Evolutionary conservation across 2,113 vertebrate genomes (phyloP), one percentile per base, ranked within the genome.

Genomic region (Varanus salvator): DNA sequence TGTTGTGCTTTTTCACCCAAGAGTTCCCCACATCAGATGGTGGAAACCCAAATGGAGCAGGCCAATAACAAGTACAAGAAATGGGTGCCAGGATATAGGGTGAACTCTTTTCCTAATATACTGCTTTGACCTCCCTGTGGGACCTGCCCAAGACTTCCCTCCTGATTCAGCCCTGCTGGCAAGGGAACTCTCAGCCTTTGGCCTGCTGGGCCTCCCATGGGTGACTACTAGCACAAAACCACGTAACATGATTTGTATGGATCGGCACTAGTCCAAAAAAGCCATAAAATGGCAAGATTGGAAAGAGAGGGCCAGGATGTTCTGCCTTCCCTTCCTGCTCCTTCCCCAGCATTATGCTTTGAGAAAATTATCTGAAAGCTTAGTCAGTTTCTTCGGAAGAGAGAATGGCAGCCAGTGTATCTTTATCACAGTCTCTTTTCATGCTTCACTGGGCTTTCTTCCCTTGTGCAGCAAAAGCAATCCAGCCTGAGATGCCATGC

Each of bases 341-440:
- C 0, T 17, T 86, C 23, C 50, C 34, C 89, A 87, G n/a, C 54
- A 85, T 57, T 91, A 66, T 54, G 80, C 88, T 92, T 91, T 92
- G 92, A 93, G 92, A 91, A 93, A 92, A 86, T 92, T 83, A 89
- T 92, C 27, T 52, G 92, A 94, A 83, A 92, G 80, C 34, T 85
- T 87, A 92, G 88, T 57, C 91, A 57, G 50, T 75, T 95, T 90
- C 88, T 91, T 86, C 69, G 80, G 72, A 74, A 95, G 91, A 86
- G 89, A 94, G 93, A 81, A 92, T 93, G 93, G 93, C 93, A 95
- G 91, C 31, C 92, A 89, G 86, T 95, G 93, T 80, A 89, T 96
- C 95, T 96, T 94, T 93, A 95, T 96, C 94, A 94, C 92, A 72
- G 72, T 93, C 89, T 95, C 91, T 94, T 96, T 96, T 87, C 95